These are phyloP conservation scores for Oxyscelio sp. DNA, from an alignment of 2,888 invertebrate species.

Conservation along the genomic window DNA sequence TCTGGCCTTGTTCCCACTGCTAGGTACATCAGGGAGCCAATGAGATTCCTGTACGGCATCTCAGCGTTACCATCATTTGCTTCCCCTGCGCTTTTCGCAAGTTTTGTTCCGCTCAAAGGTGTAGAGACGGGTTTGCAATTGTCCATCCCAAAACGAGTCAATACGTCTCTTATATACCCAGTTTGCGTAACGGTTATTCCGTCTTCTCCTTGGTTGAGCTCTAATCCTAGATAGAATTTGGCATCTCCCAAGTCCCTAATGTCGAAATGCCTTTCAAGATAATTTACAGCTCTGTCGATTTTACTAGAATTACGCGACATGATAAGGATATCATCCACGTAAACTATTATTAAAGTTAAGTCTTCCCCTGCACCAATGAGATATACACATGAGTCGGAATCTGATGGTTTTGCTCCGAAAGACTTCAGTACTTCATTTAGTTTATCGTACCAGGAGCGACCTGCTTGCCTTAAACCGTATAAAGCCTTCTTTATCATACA, in stretches of 20 bases:
- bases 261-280: conserved; percentile 56
- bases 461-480: conserved; percentile 58
- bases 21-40: conserved; percentile 49
- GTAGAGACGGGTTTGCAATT: conserved; percentile 78
- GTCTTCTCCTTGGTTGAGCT: conserved; percentile 37
- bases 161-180: conserved; percentile 74
- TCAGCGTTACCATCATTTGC: no score
- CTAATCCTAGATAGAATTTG: conserved; percentile 76
- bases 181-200: conserved; percentile 47
- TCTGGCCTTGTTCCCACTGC: conserved; percentile 64
- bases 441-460: conserved; percentile 32
- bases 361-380: conserved; percentile 45
- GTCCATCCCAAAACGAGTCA: conserved; percentile 79
- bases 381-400: conserved; percentile 72
- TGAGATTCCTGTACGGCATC: no score
- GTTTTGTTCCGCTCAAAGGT: conserved; percentile 66
- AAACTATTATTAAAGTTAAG: conserved; percentile 72
- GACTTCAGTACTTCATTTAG: conserved; percentile 19
- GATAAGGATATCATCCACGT: conserved; percentile 79
- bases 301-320: conserved; percentile 52
- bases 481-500: conserved; percentile 47
- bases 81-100: no score
- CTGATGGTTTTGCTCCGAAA: conserved; percentile 26
- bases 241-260: conserved; percentile 72
- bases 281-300: conserved; percentile 40